phyloP scores from a whole-genome alignment of 2,113 vertebrate genomes.

The Australoheros scitulus region DNA sequence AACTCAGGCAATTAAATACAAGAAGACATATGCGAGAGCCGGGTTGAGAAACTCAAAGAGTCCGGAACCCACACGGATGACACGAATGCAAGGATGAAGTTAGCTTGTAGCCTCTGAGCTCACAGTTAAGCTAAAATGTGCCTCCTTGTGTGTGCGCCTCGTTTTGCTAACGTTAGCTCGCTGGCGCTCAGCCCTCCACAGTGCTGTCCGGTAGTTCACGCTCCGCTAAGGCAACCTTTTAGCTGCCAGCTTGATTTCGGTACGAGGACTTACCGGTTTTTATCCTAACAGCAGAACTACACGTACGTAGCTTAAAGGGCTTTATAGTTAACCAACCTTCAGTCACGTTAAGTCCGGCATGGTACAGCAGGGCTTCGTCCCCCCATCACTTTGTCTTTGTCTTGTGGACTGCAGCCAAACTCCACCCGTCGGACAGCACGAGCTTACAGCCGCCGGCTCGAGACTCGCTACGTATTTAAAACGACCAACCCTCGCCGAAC shows the following conservation, averaged over 20 bases:
- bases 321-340: conserved; percentile 27
- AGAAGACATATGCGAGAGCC: too few relatives aligned
- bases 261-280: neutral
- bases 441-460: neutral
- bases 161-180: conserved; percentile 32
- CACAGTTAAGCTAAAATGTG: neutral
- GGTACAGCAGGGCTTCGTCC: neutral
- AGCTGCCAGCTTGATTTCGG: neutral
- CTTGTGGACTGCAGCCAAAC: conserved; percentile 46
- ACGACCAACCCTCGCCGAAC: neutral
- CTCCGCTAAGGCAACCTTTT: conserved; percentile 16
- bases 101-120: conserved; percentile 48
- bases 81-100: conserved; percentile 5
- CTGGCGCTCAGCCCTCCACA: neutral
- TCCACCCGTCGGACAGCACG: conserved; percentile 54
- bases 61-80: neutral
- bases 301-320: rapidly evolving
- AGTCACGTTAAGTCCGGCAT: neutral
- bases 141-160: neutral
- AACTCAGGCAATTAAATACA: neutral
- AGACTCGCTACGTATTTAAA: neutral
- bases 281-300: neutral
- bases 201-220: neutral
- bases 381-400: conserved; percentile 63
- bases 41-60: neutral